Evolutionary conservation across 64 coral and sea anemone species (phyloP).

Genomic region (Montipora cactus): DNA sequence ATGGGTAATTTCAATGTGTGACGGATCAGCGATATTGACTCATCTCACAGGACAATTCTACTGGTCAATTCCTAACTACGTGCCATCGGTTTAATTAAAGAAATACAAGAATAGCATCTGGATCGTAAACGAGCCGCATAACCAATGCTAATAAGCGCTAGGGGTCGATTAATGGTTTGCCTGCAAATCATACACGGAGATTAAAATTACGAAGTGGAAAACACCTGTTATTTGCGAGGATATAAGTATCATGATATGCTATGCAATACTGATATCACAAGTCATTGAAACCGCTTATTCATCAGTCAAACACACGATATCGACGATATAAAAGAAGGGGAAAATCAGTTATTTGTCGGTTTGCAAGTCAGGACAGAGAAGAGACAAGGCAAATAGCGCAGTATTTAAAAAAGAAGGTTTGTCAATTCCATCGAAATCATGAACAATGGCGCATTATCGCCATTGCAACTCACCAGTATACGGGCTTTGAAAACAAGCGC

Average conservation of each 20-base stretch:
- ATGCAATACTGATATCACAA: constrained; percentile 48
- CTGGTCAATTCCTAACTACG: background rate
- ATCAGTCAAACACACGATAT: constrained; percentile 12
- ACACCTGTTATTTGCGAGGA: constrained; percentile 41
- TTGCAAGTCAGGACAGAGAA: background rate
- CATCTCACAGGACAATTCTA: background rate
- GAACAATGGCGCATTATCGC: background rate
- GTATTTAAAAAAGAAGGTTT: background rate
- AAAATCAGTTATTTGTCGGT: background rate
- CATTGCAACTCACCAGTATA: background rate
- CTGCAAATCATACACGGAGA: constrained; percentile 34
- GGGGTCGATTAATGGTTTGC: constrained; percentile 56
- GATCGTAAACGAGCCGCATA: background rate
- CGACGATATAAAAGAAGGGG: background rate
- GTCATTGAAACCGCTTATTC: constrained; percentile 38
- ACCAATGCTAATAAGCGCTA: constrained; percentile 24
- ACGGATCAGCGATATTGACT: background rate
- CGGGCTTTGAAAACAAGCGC: background rate
- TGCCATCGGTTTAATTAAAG: constrained; percentile 37
- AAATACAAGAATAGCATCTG: background rate
- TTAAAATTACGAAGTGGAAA: constrained; percentile 41
- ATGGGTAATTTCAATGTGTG: background rate
- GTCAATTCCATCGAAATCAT: background rate
- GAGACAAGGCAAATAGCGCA: background rate
- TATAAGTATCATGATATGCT: constrained; percentile 43